Evolutionary conservation across 2,113 vertebrate species (phyloP).

Genomic region (Myiagra hebetior): DNA sequence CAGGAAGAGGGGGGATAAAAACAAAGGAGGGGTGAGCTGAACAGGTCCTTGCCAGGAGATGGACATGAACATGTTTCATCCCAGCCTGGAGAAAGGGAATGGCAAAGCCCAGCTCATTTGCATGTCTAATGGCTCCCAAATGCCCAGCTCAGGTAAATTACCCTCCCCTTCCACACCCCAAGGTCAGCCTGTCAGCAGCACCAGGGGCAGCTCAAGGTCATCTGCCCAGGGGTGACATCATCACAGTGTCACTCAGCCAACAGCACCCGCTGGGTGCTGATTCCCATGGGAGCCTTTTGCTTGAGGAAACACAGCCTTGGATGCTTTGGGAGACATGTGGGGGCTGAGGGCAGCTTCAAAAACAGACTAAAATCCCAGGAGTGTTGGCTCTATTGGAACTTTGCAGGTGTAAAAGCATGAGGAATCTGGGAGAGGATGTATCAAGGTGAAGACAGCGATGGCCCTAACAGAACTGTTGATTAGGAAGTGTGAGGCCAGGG

Average conservation of each 20-base stretch:
- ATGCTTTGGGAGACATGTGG: neutral
- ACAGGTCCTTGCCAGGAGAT: neutral
- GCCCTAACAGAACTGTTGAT: neutral
- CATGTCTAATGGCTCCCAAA: neutral
- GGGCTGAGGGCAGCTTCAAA: neutral
- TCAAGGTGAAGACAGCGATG: accelerated
- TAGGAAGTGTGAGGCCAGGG: neutral
- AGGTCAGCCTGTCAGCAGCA: neutral
- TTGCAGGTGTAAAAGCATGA: neutral
- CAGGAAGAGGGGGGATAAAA: neutral
- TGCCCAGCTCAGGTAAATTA: neutral
- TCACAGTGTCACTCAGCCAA: neutral
- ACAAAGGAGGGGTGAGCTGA: neutral
- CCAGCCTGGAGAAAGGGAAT: neutral
- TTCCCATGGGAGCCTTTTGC: neutral
- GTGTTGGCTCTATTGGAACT: neutral
- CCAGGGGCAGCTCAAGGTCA: neutral
- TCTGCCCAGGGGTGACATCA: neutral
- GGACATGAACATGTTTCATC: neutral
- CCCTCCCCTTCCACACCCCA: neutral
- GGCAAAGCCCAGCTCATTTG: neutral
- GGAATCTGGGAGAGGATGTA: neutral
- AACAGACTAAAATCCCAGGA: neutral
- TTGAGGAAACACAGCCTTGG: accelerated
- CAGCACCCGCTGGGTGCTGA: accelerated